Base-by-base conservation (phyloP, 2,888 invertebrate species). In the Ceramica pisi region DNA sequence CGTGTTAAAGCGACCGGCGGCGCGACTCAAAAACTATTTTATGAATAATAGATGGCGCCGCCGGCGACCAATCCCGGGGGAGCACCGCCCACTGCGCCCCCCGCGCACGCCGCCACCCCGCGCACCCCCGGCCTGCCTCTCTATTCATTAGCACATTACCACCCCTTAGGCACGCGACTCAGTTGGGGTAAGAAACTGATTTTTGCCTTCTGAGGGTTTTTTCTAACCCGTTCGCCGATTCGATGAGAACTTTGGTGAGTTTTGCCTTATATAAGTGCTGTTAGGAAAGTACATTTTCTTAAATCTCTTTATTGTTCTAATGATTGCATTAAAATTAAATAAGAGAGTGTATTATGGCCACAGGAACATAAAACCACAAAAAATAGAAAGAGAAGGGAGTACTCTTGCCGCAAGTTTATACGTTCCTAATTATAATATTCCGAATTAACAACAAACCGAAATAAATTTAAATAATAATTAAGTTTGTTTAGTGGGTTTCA, bases 11-110 rank as follows among this genome's bases (percentile, higher is more conserved):
- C 92, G 93, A 92, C 92, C 92, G 92, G 90, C 92, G 92, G 94
- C 92, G 94, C 94, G 94, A 94, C 94, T 96, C 95, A 95, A 96
- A 96, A 96, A 96, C 96, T 96, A 96, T 96, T 95, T 95, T 95
- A 95, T 96, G 96, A 95, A 96, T 96, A 95, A 95, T 96, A 96
- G 95, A 96, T 95, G 93, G 93, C 92, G 92, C 92, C 90, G 91
- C 89, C 88, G 91, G 92, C 94, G 94, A 90, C 95, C 95, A 95
- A 95, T 95, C 96, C 96, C 95, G 67, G 86, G 95, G 95, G 95
- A 93, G 93, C 92, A 89, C 91, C 93, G 94, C 94, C 94, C 92
- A 91, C 90, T 81, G 86, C 87, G 85, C 86, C 88, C 71, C 71
- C 81, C 77, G 71, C 85, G 84, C 84, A 14, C 14, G 19, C 46